phyloP scores from a whole-genome alignment of 2,888 invertebrate species.

The Alentia gelatinosa region DNA sequence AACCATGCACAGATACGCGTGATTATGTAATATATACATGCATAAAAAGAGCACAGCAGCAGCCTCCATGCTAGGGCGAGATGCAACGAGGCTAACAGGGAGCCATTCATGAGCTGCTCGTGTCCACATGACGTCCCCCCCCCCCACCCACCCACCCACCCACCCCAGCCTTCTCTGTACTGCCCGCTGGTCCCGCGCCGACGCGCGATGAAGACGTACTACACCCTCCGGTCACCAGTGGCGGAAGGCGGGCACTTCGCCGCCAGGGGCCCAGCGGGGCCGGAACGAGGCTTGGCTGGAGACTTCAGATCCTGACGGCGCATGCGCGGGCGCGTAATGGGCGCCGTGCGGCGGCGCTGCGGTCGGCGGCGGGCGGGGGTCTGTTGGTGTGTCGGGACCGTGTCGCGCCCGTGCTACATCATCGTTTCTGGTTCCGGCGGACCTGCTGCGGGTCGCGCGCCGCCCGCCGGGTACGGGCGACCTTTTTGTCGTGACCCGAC shows the following conservation, averaged over 20 bases:
- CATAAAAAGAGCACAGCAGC: not conserved
- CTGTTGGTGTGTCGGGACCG: not conserved
- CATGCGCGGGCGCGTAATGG: conserved; percentile 13
- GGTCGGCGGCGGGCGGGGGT: not conserved
- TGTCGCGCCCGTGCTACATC: not conserved
- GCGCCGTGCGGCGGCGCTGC: conserved; percentile 6
- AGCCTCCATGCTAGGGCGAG: conserved; percentile 1
- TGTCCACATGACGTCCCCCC: not conserved
- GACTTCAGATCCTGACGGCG: not conserved
- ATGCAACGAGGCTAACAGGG: not conserved
- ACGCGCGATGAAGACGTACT: conserved; percentile 27
- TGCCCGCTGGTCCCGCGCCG: not conserved
- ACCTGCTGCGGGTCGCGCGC: no score
- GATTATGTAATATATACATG: not conserved
- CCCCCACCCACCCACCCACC: not conserved
- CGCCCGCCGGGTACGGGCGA: no score
- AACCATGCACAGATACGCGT: not conserved
- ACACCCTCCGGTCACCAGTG: not conserved
- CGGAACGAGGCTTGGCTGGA: not conserved
- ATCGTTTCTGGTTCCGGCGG: not conserved
- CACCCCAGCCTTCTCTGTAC: not conserved
- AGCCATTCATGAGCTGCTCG: not conserved
- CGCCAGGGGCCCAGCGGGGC: not conserved
- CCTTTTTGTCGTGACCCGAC: no score
- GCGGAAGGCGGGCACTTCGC: not conserved